phyloP scores from a whole-genome alignment of 2,888 invertebrate species.

The Pterostichus niger region DNA sequence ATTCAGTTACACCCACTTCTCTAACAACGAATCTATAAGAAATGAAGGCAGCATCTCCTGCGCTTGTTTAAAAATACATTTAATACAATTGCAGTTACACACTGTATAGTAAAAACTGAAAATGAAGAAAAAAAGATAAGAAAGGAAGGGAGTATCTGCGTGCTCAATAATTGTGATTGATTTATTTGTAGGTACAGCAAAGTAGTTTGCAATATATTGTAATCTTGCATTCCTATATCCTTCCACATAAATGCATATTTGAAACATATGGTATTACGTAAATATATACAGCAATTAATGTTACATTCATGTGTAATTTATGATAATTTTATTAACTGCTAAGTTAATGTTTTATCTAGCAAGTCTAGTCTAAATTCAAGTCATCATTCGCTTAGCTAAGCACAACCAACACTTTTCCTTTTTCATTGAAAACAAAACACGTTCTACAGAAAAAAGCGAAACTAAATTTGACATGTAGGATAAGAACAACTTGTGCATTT shows the following conservation, averaged over 20 bases:
- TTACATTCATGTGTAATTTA: constrained; percentile 39
- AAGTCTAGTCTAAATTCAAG: constrained; percentile 38
- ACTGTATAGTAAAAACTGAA: no score
- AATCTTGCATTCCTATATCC: no score
- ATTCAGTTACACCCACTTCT: no score
- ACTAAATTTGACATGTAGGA: constrained; percentile 43
- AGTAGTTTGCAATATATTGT: no score
- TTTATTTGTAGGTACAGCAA: no score
- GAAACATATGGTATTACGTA: not conserved
- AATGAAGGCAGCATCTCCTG: no score
- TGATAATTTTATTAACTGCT: constrained; percentile 55
- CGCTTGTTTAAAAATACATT: no score
- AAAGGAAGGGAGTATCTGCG: no score
- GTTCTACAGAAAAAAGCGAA: constrained; percentile 17
- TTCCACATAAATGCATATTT: not conserved
- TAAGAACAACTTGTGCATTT: constrained; percentile 20
- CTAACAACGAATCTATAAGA: no score
- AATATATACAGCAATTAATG: constrained; percentile 15
- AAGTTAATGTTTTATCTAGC: constrained; percentile 45
- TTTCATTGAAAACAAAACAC: constrained; percentile 51
- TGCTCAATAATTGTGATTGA: no score
- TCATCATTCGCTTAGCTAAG: constrained; percentile 55
- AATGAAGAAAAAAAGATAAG: no score
- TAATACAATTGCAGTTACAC: no score
- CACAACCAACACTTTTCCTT: constrained; percentile 57